Evolutionary conservation across 2,113 vertebrate genomes (phyloP).

Genomic region (Aegithalos caudatus): DNA sequence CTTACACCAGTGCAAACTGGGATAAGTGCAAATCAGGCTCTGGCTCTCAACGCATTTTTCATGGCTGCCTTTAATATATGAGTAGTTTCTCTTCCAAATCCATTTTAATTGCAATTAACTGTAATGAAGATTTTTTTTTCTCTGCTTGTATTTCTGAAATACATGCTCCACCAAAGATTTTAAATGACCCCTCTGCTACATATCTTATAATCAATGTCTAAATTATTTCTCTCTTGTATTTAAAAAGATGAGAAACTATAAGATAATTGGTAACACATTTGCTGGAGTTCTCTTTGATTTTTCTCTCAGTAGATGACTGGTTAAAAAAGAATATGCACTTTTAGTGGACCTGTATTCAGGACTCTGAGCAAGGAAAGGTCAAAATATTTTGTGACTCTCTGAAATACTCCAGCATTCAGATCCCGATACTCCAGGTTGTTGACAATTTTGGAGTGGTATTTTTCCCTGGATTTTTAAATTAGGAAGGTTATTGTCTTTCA

Average conservation of each 20-base stretch:
- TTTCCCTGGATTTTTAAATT: neutral
- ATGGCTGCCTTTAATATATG: neutral
- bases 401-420: neutral
- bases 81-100: conserved; percentile 14
- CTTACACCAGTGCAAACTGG: neutral
- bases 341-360: neutral
- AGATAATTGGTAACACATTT: neutral
- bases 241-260: neutral
- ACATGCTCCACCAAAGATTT: neutral
- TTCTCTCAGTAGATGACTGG: neutral
- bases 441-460: neutral
- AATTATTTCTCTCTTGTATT: neutral
- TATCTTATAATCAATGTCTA: neutral
- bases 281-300: neutral
- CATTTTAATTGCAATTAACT: conserved; percentile 14
- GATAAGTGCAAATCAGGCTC: neutral
- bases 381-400: neutral
- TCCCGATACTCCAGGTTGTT: neutral
- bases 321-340: neutral
- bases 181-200: neutral
- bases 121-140: neutral
- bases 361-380: neutral
- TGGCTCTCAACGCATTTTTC: neutral
- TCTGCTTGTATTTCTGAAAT: conserved; percentile 13
- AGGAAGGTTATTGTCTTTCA: neutral